phyloP scores from a whole-genome alignment of 2,113 vertebrate genomes.

The Odocoileus virginianus region DNA sequence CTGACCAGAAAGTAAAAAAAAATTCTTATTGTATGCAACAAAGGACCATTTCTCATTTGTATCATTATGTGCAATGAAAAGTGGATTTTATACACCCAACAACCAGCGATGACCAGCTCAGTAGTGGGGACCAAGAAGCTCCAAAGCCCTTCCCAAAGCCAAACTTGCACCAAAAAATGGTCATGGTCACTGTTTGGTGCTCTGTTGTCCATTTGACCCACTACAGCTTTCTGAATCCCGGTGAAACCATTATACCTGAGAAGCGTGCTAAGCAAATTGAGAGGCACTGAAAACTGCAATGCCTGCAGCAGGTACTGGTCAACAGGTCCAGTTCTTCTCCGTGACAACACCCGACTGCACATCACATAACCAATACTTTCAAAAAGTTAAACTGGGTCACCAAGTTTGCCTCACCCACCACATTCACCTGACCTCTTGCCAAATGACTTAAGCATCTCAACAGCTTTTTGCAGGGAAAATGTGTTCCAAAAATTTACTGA shows the following conservation, averaged over 20 bases:
- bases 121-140: background rate
- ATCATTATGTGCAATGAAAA: background rate
- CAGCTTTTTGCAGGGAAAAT: background rate
- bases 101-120: background rate
- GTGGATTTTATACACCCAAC: background rate
- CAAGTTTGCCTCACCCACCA: background rate
- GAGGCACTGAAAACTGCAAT: background rate
- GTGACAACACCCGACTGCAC: background rate
- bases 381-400: background rate
- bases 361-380: background rate
- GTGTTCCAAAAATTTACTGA: background rate
- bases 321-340: background rate
- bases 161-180: background rate
- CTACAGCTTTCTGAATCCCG: background rate
- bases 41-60: background rate
- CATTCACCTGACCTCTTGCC: background rate
- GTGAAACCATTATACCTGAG: background rate
- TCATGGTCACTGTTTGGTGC: background rate
- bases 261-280: background rate
- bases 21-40: background rate
- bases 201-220: background rate
- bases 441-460: background rate
- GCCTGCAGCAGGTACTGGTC: background rate
- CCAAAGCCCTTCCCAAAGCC: background rate
- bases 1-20: background rate